These are phyloP conservation scores for Therioaphis trifolii DNA, from an alignment of 2,888 invertebrate genomes.

Conservation along the genomic window DNA sequence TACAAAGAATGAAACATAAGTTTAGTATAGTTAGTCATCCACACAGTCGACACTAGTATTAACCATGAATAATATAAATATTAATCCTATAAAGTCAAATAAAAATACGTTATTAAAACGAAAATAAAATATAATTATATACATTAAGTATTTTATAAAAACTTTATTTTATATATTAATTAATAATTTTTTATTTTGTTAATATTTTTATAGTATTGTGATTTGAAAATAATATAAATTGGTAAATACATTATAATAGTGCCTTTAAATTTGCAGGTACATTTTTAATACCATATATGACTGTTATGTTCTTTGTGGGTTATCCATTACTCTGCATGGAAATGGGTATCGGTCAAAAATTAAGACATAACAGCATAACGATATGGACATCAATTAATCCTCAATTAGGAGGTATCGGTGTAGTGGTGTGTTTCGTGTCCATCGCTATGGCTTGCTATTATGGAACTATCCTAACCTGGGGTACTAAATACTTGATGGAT, in stretches of 20 bases:
- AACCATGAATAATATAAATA: too few relatives aligned
- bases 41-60: too few relatives aligned
- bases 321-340: conserved; percentile 58
- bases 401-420: conserved; percentile 47
- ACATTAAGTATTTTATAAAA: too few relatives aligned
- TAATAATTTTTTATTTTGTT: too few relatives aligned
- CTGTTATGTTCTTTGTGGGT: conserved; percentile 45
- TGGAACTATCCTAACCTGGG: conserved; percentile 37
- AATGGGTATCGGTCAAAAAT: conserved; percentile 51
- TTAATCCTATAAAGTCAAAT: too few relatives aligned
- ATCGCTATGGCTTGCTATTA: conserved; percentile 44
- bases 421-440: conserved; percentile 43
- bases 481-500: conserved; percentile 43
- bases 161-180: too few relatives aligned
- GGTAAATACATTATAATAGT: background rate
- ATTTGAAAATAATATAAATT: background rate
- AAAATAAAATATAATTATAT: too few relatives aligned
- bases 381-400: conserved; percentile 55
- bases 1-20: too few relatives aligned
- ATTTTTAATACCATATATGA: conserved; percentile 52
- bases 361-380: conserved; percentile 46
- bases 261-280: conserved; percentile 47
- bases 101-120: too few relatives aligned
- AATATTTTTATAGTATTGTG: too few relatives aligned
- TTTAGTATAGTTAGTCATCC: too few relatives aligned